A percentile compares a stretch with the other conserved stretches of the same genome.
Conservation (phyloP, 2,797 vertebrate species). For the Novumbra hubbsi region DNA sequence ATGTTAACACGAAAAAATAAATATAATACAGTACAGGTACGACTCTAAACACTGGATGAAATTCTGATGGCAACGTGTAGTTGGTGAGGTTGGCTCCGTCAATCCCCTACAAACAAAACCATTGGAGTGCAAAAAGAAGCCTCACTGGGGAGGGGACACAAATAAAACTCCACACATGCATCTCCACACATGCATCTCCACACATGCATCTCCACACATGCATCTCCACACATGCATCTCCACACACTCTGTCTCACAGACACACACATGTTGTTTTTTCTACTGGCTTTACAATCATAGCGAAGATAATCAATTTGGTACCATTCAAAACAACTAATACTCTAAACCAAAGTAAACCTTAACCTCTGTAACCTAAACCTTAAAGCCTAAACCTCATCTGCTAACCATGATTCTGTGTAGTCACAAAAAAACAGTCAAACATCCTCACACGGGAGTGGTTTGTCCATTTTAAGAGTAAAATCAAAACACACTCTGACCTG, state of each 20-base stretch:
- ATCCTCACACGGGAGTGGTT: too few species aligned
- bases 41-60: neutral
- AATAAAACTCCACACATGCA: neutral
- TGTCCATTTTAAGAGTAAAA: too few species aligned
- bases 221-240: neutral
- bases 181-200: neutral
- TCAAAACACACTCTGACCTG: neutral
- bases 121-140: neutral
- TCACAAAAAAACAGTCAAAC: too few species aligned
- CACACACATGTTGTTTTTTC: neutral
- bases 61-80: neutral
- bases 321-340: too few species aligned
- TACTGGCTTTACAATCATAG: too few species aligned
- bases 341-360: too few species aligned
- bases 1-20: slow-evolving; percentile 2
- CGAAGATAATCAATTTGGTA: too few species aligned
- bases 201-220: neutral
- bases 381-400: too few species aligned
- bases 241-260: too few species aligned
- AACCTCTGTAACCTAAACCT: too few species aligned
- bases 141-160: neutral
- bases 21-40: neutral
- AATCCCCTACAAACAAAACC: neutral
- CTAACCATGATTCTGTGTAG: too few species aligned
- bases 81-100: slow-evolving; percentile 1